Conservation (phyloP, 92 coral and sea anemone genomes). For the Scolanthus callimorphus region DNA sequence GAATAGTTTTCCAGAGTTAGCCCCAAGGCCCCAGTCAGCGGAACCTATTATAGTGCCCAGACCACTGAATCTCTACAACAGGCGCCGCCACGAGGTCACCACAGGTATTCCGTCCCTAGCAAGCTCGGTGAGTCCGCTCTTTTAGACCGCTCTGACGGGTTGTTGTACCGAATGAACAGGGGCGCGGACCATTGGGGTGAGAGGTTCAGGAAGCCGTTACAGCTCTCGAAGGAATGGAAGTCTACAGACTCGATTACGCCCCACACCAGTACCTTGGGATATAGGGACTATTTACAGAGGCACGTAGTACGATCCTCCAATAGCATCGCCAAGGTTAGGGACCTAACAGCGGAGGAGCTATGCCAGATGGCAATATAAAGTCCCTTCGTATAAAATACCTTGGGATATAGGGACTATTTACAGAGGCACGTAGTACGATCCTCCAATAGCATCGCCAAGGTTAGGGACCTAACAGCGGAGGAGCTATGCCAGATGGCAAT, state of each 20-base stretch:
- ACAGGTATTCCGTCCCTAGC: conserved; percentile 1
- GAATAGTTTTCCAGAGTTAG: neutral
- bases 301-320: conserved; percentile 82
- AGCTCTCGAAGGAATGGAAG: conserved; percentile 19
- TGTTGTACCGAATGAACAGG: neutral
- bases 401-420: too few relatives aligned
- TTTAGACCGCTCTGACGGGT: neutral
- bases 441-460: too few relatives aligned
- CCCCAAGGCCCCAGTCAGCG: neutral
- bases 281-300: conserved; percentile 58
- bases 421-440: too few relatives aligned
- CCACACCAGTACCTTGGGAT: conserved; percentile 10
- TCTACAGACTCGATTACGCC: conserved; percentile 17
- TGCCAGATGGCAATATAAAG: neutral
- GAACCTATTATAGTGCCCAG: neutral
- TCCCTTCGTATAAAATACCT: too few relatives aligned
- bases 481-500: too few relatives aligned
- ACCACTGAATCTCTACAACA: conserved; percentile 11
- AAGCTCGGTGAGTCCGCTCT: neutral
- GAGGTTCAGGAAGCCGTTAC: neutral
- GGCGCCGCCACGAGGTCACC: too few relatives aligned
- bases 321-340: conserved; percentile 79
- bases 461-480: too few relatives aligned
- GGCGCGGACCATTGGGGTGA: neutral
- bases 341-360: conserved; percentile 75